Evolutionary conservation across 1,140 invertebrate genomes (phyloP).

Genomic region (Calycopis cecrops): DNA sequence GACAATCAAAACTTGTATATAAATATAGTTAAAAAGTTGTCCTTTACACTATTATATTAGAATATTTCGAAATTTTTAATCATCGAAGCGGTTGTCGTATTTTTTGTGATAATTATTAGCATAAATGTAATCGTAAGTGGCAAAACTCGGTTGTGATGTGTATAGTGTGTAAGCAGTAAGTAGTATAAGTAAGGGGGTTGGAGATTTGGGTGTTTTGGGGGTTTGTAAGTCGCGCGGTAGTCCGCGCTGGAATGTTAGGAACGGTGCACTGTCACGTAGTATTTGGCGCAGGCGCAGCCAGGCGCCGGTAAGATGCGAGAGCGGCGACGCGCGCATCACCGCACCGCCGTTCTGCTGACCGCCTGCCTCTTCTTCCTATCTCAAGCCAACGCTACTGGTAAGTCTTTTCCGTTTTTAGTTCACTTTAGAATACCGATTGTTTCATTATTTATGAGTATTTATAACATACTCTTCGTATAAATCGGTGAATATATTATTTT

Average conservation of each 20-base stretch:
- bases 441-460: slow-evolving; percentile 18
- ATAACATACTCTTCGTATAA: too few relatives aligned
- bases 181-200: slow-evolving; percentile 20
- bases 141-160: slow-evolving; percentile 74
- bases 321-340: slow-evolving; percentile 55
- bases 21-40: slow-evolving; percentile 51
- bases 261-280: slow-evolving; percentile 53
- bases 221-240: slow-evolving; percentile 28
- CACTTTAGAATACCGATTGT: slow-evolving; percentile 35
- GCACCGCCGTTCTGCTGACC: slow-evolving; percentile 58
- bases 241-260: slow-evolving; percentile 50
- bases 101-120: slow-evolving; percentile 66
- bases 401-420: slow-evolving; percentile 37
- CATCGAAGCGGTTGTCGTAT: slow-evolving; percentile 74
- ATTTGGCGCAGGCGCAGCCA: slow-evolving; percentile 65
- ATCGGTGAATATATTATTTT: too few relatives aligned
- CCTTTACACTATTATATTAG: slow-evolving; percentile 50
- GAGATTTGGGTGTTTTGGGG: slow-evolving; percentile 8
- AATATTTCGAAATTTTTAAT: slow-evolving; percentile 61
- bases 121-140: slow-evolving; percentile 50
- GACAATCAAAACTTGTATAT: slow-evolving; percentile 52
- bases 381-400: slow-evolving; percentile 61
- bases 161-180: slow-evolving; percentile 58
- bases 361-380: slow-evolving; percentile 60
- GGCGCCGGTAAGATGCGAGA: slow-evolving; percentile 71